Percentiles rank a stretch among this genome's conserved stretches.
Evolutionary conservation across 2,113 vertebrate genomes (phyloP).

Genomic region (Embiotoca jacksoni): DNA sequence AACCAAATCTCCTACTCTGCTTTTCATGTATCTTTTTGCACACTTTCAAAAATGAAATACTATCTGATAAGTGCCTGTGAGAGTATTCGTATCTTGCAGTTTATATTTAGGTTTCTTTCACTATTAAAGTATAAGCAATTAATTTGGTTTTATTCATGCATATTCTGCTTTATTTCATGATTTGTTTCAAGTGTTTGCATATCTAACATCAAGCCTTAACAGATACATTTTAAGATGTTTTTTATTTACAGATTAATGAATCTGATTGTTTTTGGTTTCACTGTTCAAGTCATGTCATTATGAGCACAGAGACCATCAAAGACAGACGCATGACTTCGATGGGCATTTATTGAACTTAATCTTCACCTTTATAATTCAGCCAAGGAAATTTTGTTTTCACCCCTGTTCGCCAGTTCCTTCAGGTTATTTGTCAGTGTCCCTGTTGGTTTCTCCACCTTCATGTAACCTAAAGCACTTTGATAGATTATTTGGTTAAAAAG

Average conservation of each 20-base stretch:
- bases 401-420: constrained; percentile 15
- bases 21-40: constrained; percentile 64
- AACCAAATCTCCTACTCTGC: constrained; percentile 52
- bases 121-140: constrained; percentile 26
- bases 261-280: constrained; percentile 25
- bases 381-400: constrained; percentile 29
- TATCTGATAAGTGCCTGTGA: constrained; percentile 79
- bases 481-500: constrained; percentile 65
- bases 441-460: constrained; percentile 22
- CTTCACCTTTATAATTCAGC: constrained; percentile 32
- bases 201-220: constrained; percentile 47
- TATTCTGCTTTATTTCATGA: constrained; percentile 41
- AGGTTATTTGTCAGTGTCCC: constrained; percentile 25
- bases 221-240: constrained; percentile 21
- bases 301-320: constrained; percentile 16
- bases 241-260: constrained; percentile 22
- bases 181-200: constrained; percentile 20
- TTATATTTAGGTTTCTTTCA: constrained; percentile 50
- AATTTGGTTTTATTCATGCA: constrained; percentile 45
- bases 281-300: constrained; percentile 7
- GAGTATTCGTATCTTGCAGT: constrained; percentile 56
- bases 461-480: constrained; percentile 68
- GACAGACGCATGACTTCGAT: constrained; percentile 13
- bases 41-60: constrained; percentile 49
- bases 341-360: constrained; percentile 41